These are phyloP conservation scores for Procapra przewalskii DNA, from an alignment of 2,113 vertebrate species.

Conservation along the genomic window DNA sequence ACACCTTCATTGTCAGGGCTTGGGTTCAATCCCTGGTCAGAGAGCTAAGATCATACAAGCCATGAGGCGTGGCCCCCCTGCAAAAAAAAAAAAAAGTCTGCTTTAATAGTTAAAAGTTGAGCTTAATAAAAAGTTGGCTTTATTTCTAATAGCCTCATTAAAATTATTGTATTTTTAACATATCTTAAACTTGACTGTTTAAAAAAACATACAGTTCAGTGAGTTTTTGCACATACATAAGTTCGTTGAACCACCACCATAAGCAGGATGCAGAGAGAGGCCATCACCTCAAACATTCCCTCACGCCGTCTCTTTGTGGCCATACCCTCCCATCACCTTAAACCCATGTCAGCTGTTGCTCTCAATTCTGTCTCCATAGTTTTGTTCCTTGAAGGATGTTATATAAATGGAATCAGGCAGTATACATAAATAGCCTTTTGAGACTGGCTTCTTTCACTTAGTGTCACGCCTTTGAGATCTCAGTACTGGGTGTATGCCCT, in stretches of 20 bases:
- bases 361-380: not conserved
- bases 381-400: not conserved
- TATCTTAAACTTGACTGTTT: not conserved
- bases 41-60: not conserved
- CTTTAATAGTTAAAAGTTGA: not conserved
- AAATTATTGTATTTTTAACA: not conserved
- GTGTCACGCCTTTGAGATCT: not conserved
- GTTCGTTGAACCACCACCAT: not conserved
- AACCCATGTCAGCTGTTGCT: not conserved
- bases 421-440: not conserved
- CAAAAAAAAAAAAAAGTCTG: not conserved
- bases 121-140: not conserved
- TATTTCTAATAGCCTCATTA: not conserved
- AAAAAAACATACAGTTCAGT: not conserved
- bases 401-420: not conserved
- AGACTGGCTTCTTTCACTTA: not conserved
- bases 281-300: not conserved
- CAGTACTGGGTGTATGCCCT: not conserved
- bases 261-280: not conserved
- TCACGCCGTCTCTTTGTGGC: not conserved
- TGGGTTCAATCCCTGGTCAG: not conserved
- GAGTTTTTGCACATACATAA: not conserved
- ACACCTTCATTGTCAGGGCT: not conserved
- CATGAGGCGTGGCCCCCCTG: fast-evolving
- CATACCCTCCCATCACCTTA: too few relatives aligned